These are phyloP conservation scores for Mirza zaza DNA, from an alignment of 2,113 vertebrate species.

Conservation along the genomic window DNA sequence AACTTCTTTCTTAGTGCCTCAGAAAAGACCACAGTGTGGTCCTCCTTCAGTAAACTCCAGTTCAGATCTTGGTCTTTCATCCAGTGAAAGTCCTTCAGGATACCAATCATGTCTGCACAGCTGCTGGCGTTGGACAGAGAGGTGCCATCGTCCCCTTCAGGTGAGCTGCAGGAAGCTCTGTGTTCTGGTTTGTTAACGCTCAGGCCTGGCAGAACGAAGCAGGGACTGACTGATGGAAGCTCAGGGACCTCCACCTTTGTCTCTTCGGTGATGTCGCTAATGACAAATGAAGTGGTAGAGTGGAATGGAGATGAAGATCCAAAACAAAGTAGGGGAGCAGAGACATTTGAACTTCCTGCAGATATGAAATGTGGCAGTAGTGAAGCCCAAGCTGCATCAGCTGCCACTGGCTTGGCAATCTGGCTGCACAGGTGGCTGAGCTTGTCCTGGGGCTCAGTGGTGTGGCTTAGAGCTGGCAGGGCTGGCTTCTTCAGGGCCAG, in stretches of 20 bases:
- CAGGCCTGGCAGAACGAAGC: constrained; percentile 92
- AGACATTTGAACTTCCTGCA: constrained; percentile 94
- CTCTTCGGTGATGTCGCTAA: constrained; percentile 97
- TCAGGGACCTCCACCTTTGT: constrained; percentile 93
- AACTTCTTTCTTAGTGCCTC: constrained; percentile 96
- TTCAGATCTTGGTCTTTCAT: constrained; percentile 97
- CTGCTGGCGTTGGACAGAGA: constrained; percentile 98
- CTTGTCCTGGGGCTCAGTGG: constrained; percentile 96
- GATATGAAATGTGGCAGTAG: constrained; percentile 95
- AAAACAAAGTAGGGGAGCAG: constrained; percentile 94
- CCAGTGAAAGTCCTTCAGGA: constrained; percentile 97
- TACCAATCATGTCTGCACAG: constrained; percentile 98
- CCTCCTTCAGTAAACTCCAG: constrained; percentile 91
- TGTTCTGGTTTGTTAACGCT: constrained; percentile 87
- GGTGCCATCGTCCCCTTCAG: constrained; percentile 93
- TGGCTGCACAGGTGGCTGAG: constrained; percentile 94
- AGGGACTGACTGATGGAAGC: constrained; percentile 86
- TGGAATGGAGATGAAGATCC: constrained; percentile 90
- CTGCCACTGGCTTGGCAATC: constrained; percentile 95
- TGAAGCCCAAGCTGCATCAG: constrained; percentile 90
- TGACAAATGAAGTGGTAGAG: constrained; percentile 96
- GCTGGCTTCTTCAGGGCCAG: constrained; percentile 94
- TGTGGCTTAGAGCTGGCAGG: constrained; percentile 92
- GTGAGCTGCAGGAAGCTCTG: constrained; percentile 88
- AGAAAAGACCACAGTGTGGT: constrained; percentile 94